These are phyloP conservation scores for Atlantisia rogersi DNA, from an alignment of 2,113 vertebrate genomes.

Conservation along the genomic window DNA sequence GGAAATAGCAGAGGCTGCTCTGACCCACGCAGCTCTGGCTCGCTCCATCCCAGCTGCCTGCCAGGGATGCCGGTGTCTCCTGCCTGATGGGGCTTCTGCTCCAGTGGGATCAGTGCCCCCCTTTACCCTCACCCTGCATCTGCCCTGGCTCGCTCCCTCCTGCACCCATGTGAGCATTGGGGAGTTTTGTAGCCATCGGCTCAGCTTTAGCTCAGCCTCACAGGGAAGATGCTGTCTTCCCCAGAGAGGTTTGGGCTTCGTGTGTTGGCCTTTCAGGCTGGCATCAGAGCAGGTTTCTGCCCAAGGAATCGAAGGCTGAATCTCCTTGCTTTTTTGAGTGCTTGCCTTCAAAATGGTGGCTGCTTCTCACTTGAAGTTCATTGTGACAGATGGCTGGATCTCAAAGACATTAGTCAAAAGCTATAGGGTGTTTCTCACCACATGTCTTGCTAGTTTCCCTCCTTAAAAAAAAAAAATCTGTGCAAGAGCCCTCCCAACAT, in stretches of 20 bases:
- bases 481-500: constrained; percentile 18
- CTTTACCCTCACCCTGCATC: not conserved
- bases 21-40: rapidly evolving
- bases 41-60: not conserved
- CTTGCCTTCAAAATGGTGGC: constrained; percentile 22
- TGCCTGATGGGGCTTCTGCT: not conserved
- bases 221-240: not conserved
- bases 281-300: not conserved
- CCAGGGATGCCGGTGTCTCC: not conserved
- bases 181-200: not conserved
- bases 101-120: rapidly evolving
- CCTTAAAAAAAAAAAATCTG: not conserved
- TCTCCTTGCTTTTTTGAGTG: not conserved
- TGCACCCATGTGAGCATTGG: rapidly evolving
- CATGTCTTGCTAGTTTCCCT: constrained; percentile 55
- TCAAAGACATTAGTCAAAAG: constrained; percentile 37
- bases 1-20: not conserved
- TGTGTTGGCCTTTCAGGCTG: not conserved
- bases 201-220: not conserved
- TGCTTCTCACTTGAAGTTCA: constrained; percentile 53
- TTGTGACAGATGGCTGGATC: constrained; percentile 49
- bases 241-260: not conserved
- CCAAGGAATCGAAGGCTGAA: not conserved
- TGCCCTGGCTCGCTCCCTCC: not conserved
- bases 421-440: constrained; percentile 49